Evolutionary conservation across 2,113 vertebrate species (phyloP), one percentile per base, ranked within the genome.

Genomic region (Salvelinus namaycush): DNA sequence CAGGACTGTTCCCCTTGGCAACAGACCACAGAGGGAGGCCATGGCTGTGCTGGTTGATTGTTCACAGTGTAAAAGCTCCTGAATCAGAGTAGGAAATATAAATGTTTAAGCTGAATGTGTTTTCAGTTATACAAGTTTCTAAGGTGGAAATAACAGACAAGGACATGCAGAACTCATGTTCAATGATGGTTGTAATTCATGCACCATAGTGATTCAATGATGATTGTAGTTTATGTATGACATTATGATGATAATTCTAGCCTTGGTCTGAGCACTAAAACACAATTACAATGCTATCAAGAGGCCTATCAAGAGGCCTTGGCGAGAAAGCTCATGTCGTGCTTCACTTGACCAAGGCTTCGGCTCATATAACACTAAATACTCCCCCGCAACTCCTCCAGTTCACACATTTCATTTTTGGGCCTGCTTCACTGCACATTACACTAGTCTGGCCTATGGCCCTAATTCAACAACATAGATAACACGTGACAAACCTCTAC

Each of bases 31-130:
- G 67, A 68, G 67, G 31, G 67, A 68, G 29, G 67, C 16, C n/a
- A 72, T 66, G 3, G 27, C 16, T 18, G 54, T 76, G 48, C 71
- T 65, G 44, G 59, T 22, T 62, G 59, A 62, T 70, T 27, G 59
- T 60, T 79, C 81, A 82, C 73, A 79, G 72, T 12, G 49, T 48
- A 57, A 72, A 75, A 80, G 68, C 54, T 34, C 77, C 76, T 84
- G 73, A 57, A 70, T 74, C 86, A 87, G 87, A n/a, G 78, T 81
- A 71, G 34, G 59, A 84, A 0, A 76, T 26, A 83, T 5, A 26
- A 54, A 27, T 69, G 66, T 11, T 64, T 7, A n/a, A 22, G 60
- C 16, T 26, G 9, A 22, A 64, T 64, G 11, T 64, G 20, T n/a
- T 26, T 29, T 68, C 67, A 31, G 26, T 31, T 34, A 68, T 68